Evolutionary conservation across 1,140 invertebrate species (phyloP), one percentile per base, ranked within the genome.

Genomic region (Myzus persicae): DNA sequence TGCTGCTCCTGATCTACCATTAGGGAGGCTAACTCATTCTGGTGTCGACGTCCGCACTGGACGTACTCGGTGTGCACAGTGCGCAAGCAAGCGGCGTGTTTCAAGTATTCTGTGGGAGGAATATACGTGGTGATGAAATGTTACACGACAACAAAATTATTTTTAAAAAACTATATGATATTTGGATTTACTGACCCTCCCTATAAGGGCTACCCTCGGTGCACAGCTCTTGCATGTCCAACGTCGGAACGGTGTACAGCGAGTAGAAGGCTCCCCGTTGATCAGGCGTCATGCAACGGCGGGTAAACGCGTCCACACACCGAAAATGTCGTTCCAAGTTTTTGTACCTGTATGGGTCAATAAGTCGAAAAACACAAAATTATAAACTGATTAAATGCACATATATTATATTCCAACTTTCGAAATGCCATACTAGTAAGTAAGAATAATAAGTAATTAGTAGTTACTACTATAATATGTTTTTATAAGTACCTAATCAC

Each of bases 141-240:
- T 40, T 26, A 31, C 36, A 36, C 22, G 38, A 51, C 2, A 38
- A 11, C 26, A 6, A 48, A 36, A 46, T 82, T 24, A 20, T 36
- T 14, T n/a, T 9, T 0, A 22, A 42, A 84, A 42, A 18, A 46
- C 31, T 26, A 85, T 31, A 85, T 31, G 38, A n/a, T 11, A 31
- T 31, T 51, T 14, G 18, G 48, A 26, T n/a, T n/a, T 36, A 85
- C 91, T 93, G 18, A 93, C 91, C 91, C 1, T 93, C 46, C n/a
- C 81, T 81, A 1, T 93, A 93, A 9, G 91, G 91, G 1, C 81
- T 36, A 0, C 38, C 81, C 14, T 93, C 76, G 54, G 51, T 90
- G 38, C 91, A 93, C 36, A 93, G 20, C 24, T 93, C 91, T 51
- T 93, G 91, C 91, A 93, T 85, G 44, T 84, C 76, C 48, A 93